Evolutionary conservation across 2,888 invertebrate species (phyloP), one percentile per base, ranked within the genome.

Genomic region (Mythimna impura): DNA sequence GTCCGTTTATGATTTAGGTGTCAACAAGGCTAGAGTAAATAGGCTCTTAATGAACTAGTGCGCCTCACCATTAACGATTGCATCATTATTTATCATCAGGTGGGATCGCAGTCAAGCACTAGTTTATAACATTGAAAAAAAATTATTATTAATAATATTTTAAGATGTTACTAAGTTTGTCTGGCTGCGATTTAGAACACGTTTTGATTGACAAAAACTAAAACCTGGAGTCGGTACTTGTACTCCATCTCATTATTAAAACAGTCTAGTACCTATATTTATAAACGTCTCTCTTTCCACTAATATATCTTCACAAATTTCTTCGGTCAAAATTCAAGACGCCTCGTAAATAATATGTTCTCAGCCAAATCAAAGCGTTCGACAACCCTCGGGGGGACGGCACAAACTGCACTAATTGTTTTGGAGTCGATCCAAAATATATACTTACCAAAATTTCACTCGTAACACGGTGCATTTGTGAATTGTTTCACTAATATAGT

Each of bases 371-470:
- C 57, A 40, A 65, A 36, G n/a, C 62, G 36, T 68, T 80, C 77
- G 86, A 78, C 79, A 85, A 64, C 86, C 87, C 86, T 85, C 30
- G 62, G 17, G 22, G 22, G 55, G 36, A 76, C 63, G 75, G 75
- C 88, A 87, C 88, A 88, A 87, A 88, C 91, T 90, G 92, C 92
- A 92, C 94, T 96, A 95, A 95, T 95, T 95, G 94, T 95, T 95
- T 96, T 96, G 96, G 96, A 94, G 89, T 86, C 91, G 86, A 90
- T 95, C 96, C 96, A 96, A 95, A 93, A 94, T 93, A 94, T 93
- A 93, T 93, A 93, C 94, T 95, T 93, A 94, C 92, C 90, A 89
- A 91, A 94, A 93, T 94, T 94, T 93, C 93, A 91, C 89, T 92
- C 89, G 90, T 90, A 89, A 88, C 89, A 87, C 88, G 87, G 83